Evolutionary conservation across 2,888 invertebrate genomes (phyloP).

Genomic region (Mamestra brassicae): DNA sequence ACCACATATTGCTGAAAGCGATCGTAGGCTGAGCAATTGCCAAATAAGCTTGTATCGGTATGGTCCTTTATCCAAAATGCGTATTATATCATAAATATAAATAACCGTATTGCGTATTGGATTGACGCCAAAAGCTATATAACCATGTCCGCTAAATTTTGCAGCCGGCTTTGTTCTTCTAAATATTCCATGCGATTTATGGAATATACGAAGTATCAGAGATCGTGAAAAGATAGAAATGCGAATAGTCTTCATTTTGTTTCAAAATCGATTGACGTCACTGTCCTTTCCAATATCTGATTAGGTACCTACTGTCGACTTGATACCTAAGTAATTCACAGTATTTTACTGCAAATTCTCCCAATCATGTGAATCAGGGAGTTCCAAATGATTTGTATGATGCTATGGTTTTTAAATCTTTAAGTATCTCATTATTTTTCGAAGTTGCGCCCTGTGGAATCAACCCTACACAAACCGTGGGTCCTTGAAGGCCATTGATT

Average conservation of each 20-base stretch:
- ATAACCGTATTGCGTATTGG: conserved; percentile 62
- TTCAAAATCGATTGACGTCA: neutral
- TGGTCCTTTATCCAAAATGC: conserved; percentile 52
- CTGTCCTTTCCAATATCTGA: neutral
- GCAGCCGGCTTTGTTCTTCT: conserved; percentile 60
- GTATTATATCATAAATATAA: conserved; percentile 55
- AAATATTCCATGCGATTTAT: conserved; percentile 64
- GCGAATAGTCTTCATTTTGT: conserved; percentile 9
- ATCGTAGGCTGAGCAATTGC: conserved; percentile 13
- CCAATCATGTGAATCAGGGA: neutral
- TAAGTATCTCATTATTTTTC: neutral
- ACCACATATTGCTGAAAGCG: conserved; percentile 36
- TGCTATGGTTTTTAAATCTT: neutral
- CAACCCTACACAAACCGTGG: conserved; percentile 12
- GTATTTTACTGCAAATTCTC: neutral
- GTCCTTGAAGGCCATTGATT: conserved; percentile 25
- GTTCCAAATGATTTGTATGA: neutral
- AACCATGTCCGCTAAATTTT: conserved; percentile 55
- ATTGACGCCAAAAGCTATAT: conserved; percentile 60
- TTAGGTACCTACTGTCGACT: neutral
- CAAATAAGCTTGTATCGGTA: conserved; percentile 26
- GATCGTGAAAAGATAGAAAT: conserved; percentile 10
- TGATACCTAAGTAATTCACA: neutral
- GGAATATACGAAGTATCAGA: conserved; percentile 12
- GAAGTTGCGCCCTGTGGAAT: neutral